These are phyloP conservation scores for Burhinus bistriatus DNA, from an alignment of 2,113 vertebrate genomes.

Conservation along the genomic window DNA sequence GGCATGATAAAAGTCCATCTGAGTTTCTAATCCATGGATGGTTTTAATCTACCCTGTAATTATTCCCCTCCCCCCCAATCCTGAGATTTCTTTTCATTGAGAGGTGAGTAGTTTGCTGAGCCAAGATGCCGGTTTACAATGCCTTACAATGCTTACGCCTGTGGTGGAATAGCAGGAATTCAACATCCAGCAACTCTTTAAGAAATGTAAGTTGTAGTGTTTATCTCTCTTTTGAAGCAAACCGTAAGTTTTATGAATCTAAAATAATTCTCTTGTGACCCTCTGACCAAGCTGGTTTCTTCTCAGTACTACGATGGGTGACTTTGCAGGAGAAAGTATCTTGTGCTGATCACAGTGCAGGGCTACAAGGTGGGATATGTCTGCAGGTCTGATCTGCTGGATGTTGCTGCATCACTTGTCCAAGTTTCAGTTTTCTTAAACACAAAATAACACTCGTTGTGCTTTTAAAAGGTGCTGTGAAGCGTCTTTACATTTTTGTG, in stretches of 20 bases:
- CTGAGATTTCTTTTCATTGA: not conserved
- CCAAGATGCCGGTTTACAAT: not conserved
- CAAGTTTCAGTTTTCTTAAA: not conserved
- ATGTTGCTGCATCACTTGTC: not conserved
- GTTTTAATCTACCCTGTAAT: not conserved
- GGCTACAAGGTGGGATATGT: not conserved
- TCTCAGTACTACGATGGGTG: not conserved
- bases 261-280: not conserved
- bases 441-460: not conserved
- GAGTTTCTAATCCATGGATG: not conserved
- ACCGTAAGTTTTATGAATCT: not conserved
- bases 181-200: not conserved
- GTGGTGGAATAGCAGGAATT: not conserved
- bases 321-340: not conserved
- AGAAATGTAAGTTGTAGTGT: not conserved
- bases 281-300: not conserved
- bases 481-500: not conserved
- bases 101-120: not conserved
- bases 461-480: not conserved
- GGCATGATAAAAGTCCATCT: not conserved
- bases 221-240: not conserved
- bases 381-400: not conserved
- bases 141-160: not conserved
- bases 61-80: not conserved
- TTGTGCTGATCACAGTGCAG: not conserved